phyloP scores from a whole-genome alignment of 1,140 invertebrate species.

The Pentalonia nigronervosa region DNA sequence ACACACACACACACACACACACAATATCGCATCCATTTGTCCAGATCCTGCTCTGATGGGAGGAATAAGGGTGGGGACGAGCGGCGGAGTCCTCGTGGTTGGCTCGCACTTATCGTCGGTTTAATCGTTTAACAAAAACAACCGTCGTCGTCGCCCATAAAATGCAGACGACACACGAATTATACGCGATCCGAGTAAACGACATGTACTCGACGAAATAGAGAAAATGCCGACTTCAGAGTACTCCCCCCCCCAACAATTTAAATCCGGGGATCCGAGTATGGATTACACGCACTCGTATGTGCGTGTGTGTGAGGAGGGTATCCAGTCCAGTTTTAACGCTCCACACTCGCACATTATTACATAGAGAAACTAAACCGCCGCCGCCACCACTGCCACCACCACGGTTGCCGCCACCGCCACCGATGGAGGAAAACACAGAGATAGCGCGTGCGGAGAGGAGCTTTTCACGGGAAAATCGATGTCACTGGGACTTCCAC shows the following conservation, averaged over 20 bases:
- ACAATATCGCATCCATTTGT: background rate
- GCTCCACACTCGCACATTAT: background rate
- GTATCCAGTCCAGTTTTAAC: background rate
- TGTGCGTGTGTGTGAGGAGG: no score
- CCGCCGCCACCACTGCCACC: background rate
- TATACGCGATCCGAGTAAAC: background rate
- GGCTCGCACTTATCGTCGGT: background rate
- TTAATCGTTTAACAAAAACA: constrained; percentile 11
- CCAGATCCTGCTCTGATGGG: background rate
- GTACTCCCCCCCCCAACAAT: background rate
- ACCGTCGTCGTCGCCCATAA: background rate
- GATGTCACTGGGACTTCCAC: constrained; percentile 44
- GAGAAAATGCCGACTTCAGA: background rate
- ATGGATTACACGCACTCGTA: background rate
- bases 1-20: background rate
- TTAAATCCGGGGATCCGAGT: background rate
- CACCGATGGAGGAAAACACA: background rate
- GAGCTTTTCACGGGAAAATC: constrained; percentile 43
- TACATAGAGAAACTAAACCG: background rate
- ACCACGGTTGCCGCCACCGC: no score
- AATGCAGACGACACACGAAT: background rate
- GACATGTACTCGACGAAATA: constrained; percentile 1
- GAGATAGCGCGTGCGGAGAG: background rate
- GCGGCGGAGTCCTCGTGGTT: background rate
- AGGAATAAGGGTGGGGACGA: background rate